A percentile compares a stretch with the other conserved stretches of the same genome.
phyloP scores from a whole-genome alignment of 2,797 vertebrate species.

The Enoplosus armatus region DNA sequence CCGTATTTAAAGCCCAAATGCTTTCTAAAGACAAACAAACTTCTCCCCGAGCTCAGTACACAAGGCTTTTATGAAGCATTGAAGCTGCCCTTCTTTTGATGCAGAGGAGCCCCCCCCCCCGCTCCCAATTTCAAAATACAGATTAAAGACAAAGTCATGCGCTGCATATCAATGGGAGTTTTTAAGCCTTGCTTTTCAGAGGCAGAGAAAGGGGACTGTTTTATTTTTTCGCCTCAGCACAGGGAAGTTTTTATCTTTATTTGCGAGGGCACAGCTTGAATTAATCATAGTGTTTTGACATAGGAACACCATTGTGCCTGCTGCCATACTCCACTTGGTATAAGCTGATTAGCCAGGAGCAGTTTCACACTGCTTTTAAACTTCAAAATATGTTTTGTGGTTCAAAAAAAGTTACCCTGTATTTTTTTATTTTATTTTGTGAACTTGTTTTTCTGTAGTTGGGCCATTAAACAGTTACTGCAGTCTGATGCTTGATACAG shows the following conservation, averaged over 20 bases:
- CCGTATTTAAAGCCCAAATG: slow-evolving; percentile 33
- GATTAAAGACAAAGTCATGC: slow-evolving; percentile 76
- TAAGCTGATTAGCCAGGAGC: slow-evolving; percentile 75
- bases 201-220: slow-evolving; percentile 58
- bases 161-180: slow-evolving; percentile 71
- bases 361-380: slow-evolving; percentile 46
- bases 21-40: slow-evolving; percentile 65
- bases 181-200: slow-evolving; percentile 68
- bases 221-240: slow-evolving; percentile 42
- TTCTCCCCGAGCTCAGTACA: slow-evolving; percentile 54
- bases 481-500: background rate
- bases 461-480: slow-evolving; percentile 8
- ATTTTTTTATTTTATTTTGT: background rate
- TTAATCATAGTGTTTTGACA: slow-evolving; percentile 76
- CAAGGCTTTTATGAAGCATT: slow-evolving; percentile 50
- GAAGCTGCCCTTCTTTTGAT: slow-evolving; percentile 52
- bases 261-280: slow-evolving; percentile 75
- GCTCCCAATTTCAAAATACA: slow-evolving; percentile 66
- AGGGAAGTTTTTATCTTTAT: slow-evolving; percentile 69
- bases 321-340: slow-evolving; percentile 62
- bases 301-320: slow-evolving; percentile 60
- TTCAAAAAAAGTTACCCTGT: slow-evolving; percentile 37
- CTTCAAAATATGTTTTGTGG: slow-evolving; percentile 40
- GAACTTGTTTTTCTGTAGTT: slow-evolving; percentile 7
- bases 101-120: background rate